Base-by-base conservation (phyloP, 2,888 invertebrate species). In the Acanthosoma haemorrhoidale region DNA sequence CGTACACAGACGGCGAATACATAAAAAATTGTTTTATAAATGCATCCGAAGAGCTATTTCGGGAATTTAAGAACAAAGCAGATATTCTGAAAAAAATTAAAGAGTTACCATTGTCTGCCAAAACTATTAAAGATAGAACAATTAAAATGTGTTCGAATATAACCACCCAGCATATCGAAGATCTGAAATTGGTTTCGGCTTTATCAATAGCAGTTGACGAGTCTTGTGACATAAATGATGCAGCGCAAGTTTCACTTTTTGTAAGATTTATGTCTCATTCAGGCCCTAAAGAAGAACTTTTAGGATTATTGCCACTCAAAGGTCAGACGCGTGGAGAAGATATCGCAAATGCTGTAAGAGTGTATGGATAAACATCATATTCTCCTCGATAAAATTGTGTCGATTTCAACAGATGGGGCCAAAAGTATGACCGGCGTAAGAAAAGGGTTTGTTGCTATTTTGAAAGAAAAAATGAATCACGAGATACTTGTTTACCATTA, bases 151-250 rank as follows among this genome's bases (percentile, higher is more conserved):
- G 39, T 72, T 72, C 41, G 39, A 70, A 71, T 70, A 63, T 75
- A 75, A 75, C 74, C 73, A 16, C 68, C 72, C 34, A 73, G 73
- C 75, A 75, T 58, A 72, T 75, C 69, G 73, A 75, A 75, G 77
- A 77, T 70, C 70, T 77, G 68, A 64, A 76, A 76, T 70, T 75
- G 70, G 72, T 70, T 75, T 76, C 76, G 36, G 76, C 74, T 34
- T 73, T 77, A 75, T 76, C 74, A 76, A 43, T 76, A 71, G 75
- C 75, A 69, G 71, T 76, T 51, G 74, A 76, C 72, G 76, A 76
- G 75, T 77, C 75, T 75, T 76, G 74, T 69, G 75, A 76, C 75
- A 76, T 76, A 76, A 76, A 76, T 73, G 74, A 76, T 70, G 76
- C 75, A 68, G 75, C 75, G 68, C 75, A 76, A 76, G 75, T 76